Evolutionary conservation across 2,113 vertebrate species (phyloP).

Genomic region (Lepisosteus osseus): DNA sequence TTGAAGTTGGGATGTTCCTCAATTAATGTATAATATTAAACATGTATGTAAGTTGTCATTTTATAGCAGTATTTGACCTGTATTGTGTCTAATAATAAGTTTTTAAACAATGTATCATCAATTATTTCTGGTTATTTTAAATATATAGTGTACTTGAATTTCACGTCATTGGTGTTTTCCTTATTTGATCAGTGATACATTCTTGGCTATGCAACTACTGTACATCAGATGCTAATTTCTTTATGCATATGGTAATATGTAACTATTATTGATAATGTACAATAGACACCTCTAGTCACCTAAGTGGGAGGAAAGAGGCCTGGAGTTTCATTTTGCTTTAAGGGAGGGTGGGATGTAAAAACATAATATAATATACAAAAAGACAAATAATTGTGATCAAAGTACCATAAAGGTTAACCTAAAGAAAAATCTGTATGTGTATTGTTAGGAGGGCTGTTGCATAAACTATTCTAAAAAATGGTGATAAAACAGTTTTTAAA

Average conservation of each 20-base stretch:
- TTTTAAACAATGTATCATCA: no score
- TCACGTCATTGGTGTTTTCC: no score
- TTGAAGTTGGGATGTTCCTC: no score
- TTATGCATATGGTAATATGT: neutral
- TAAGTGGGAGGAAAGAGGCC: neutral
- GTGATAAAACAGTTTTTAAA: no score
- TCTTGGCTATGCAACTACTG: no score
- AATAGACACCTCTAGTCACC: neutral
- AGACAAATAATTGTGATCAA: neutral
- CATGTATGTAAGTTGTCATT: no score
- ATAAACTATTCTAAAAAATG: no score
- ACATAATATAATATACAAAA: neutral
- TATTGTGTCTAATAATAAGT: no score
- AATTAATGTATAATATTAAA: no score
- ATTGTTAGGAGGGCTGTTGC: no score
- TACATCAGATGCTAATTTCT: neutral
- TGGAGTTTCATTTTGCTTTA: neutral
- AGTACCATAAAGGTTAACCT: neutral
- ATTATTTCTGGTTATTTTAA: neutral
- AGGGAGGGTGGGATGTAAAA: conserved; percentile 1
- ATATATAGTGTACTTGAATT: neutral
- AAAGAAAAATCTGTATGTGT: neutral
- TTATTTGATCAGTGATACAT: no score
- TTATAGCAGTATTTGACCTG: no score
- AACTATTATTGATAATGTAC: neutral